Conservation (phyloP, 2,797 vertebrate species). For the Bryconaethiops microstoma region DNA sequence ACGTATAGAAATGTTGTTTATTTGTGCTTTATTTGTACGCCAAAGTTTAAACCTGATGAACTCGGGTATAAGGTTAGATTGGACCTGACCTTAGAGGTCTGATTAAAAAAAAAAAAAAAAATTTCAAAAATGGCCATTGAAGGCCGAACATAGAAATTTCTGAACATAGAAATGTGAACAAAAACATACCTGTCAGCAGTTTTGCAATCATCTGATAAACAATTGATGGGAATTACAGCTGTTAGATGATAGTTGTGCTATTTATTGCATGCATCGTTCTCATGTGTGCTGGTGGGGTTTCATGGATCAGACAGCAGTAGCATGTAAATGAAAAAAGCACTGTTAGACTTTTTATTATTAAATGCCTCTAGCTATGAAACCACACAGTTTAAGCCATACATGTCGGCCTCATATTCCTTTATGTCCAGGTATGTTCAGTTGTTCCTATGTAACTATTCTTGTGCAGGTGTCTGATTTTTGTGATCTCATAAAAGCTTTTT, state of each 20-base stretch:
- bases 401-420: slow-evolving; percentile 45
- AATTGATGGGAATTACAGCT: background rate
- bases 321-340: too few species aligned
- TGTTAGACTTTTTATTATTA: too few species aligned
- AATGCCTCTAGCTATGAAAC: slow-evolving; percentile 38
- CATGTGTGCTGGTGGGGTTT: background rate
- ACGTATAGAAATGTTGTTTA: slow-evolving; percentile 28
- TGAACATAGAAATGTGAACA: background rate
- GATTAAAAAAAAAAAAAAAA: too few species aligned
- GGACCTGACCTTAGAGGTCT: background rate
- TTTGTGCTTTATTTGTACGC: slow-evolving; percentile 38
- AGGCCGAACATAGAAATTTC: background rate
- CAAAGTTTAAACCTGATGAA: slow-evolving; percentile 59
- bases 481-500: slow-evolving; percentile 28
- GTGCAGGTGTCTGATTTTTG: slow-evolving; percentile 45
- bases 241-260: slow-evolving; percentile 9
- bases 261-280: slow-evolving; percentile 12
- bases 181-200: too few species aligned
- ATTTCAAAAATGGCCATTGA: too few species aligned
- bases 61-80: background rate
- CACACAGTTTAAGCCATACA: slow-evolving; percentile 71
- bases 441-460: slow-evolving; percentile 32
- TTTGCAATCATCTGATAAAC: background rate
- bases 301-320: background rate
- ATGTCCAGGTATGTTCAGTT: slow-evolving; percentile 33